Evolutionary conservation across 2,888 invertebrate genomes (phyloP), one percentile per base, ranked within the genome.

Genomic region (Exocentrus adspersus): DNA sequence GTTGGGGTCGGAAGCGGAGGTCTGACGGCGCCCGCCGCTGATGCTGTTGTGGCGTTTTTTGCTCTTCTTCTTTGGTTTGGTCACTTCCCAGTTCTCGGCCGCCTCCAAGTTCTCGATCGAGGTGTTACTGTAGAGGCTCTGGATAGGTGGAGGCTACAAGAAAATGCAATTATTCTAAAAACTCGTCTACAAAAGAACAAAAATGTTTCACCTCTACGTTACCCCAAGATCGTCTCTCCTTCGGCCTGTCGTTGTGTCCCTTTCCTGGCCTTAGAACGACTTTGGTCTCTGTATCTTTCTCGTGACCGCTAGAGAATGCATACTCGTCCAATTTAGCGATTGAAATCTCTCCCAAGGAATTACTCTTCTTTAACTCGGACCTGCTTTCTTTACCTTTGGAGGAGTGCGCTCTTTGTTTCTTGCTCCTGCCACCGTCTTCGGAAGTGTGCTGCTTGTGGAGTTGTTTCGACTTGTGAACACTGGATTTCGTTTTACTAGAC

Each of bases 41-140:
- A 84, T 74, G 43, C 83, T 81, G 67, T 84, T 85, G 30, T 85
- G 81, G 73, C 89, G 88, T 76, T 92, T 92, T 77, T 92, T 92
- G 77, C 91, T 91, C 76, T 90, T 88, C 78, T 90, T 90, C 81
- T 92, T 92, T 80, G 92, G 91, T 79, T 93, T 94, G 62, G 90
- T 92, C 56, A 94, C 94, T 54, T 92, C 91, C 80, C 91, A 90
- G 83, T 93, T 94, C 77, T 93, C 94, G 9, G 90, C 85, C 54
- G 87, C 86, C 80, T 90, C 90, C 70, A 82, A 62, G 59, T 80
- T 79, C 59, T 81, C 81, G 1, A 75, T 72, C 0, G 80, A 79
- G 1, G 77, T 76, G 79, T 74, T 85, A 80, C 51, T 80, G 21
- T 63, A 85, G 20, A 77, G 66, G 5, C 69, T 71, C 60, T 77